These are phyloP conservation scores for Drosophila hydei DNA, from an alignment of 1,140 invertebrate species.

Conservation along the genomic window DNA sequence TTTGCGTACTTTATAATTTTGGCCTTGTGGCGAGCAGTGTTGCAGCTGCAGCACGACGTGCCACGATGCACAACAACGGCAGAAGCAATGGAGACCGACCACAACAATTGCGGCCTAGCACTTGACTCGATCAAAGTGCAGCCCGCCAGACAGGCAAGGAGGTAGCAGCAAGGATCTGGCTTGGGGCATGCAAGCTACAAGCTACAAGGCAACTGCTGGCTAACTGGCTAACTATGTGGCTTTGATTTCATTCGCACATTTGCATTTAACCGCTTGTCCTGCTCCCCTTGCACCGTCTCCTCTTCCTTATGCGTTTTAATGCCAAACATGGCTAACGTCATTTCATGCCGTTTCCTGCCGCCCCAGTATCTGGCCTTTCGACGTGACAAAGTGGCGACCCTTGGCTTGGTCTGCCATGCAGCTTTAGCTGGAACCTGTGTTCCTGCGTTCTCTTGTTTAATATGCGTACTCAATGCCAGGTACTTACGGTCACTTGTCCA, in stretches of 20 bases:
- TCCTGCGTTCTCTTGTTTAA: slow-evolving; percentile 51
- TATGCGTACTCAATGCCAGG: slow-evolving; percentile 59
- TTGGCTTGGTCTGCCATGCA: not conserved
- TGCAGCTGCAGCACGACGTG: slow-evolving; percentile 28
- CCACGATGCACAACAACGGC: slow-evolving; percentile 17
- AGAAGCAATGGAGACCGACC: slow-evolving; percentile 44
- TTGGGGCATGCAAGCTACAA: not conserved
- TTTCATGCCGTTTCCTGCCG: slow-evolving; percentile 48
- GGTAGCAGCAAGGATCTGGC: not conserved
- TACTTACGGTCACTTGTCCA: slow-evolving; percentile 96
- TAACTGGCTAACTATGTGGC: slow-evolving; percentile 44
- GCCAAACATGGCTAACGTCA: slow-evolving; percentile 53
- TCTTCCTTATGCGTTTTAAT: not conserved
- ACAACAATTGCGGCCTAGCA: slow-evolving; percentile 57
- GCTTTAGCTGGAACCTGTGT: slow-evolving; percentile 8
- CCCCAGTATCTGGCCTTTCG: not conserved
- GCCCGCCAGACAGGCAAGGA: not conserved
- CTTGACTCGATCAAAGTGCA: slow-evolving; percentile 38
- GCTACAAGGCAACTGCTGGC: not conserved
- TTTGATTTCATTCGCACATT: slow-evolving; percentile 61
- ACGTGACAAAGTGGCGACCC: slow-evolving; percentile 47
- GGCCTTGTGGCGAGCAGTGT: slow-evolving; percentile 36
- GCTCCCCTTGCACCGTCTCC: slow-evolving; percentile 1
- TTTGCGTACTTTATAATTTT: slow-evolving; percentile 59
- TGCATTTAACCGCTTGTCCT: slow-evolving; percentile 52